These are phyloP conservation scores for Leptinotarsa haldemani DNA, from an alignment of 2,888 invertebrate species.

Conservation along the genomic window DNA sequence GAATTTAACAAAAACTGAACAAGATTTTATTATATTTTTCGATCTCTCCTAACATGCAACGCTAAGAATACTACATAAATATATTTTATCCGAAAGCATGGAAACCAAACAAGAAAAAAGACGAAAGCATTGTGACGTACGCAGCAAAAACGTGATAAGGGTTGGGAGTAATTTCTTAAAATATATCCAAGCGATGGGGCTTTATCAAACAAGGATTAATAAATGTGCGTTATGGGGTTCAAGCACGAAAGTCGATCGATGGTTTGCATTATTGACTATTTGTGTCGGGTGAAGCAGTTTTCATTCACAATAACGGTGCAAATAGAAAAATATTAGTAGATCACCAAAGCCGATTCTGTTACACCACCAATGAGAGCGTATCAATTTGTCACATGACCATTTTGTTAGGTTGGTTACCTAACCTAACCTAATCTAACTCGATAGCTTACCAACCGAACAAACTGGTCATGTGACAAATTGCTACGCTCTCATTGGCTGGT, in stretches of 20 bases:
- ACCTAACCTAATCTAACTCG: too few species aligned
- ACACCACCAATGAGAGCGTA: too few species aligned
- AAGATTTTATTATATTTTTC: background rate
- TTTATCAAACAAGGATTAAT: conserved; percentile 63
- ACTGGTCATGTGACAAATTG: too few species aligned
- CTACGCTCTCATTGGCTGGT: too few species aligned
- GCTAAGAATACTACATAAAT: background rate
- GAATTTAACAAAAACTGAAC: background rate
- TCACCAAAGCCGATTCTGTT: too few species aligned
- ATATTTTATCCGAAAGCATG: background rate
- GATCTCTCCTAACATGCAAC: background rate
- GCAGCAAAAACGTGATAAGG: conserved; percentile 12
- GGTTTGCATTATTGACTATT: conserved; percentile 57
- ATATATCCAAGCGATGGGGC: conserved; percentile 59
- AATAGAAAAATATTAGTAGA: background rate
- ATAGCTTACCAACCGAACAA: too few species aligned
- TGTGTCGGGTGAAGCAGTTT: conserved; percentile 23
- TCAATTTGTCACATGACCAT: too few species aligned
- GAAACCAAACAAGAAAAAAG: background rate
- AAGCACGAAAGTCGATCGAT: conserved; percentile 63
- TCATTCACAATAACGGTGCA: background rate
- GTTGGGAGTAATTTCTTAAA: conserved; percentile 62
- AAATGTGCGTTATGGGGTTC: conserved; percentile 63
- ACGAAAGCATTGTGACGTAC: conserved; percentile 9
- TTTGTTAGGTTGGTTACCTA: too few species aligned